Evolutionary conservation across 2,888 invertebrate species (phyloP), one percentile per base, ranked within the genome.

Genomic region (Gastracanthus pulcherrimus): DNA sequence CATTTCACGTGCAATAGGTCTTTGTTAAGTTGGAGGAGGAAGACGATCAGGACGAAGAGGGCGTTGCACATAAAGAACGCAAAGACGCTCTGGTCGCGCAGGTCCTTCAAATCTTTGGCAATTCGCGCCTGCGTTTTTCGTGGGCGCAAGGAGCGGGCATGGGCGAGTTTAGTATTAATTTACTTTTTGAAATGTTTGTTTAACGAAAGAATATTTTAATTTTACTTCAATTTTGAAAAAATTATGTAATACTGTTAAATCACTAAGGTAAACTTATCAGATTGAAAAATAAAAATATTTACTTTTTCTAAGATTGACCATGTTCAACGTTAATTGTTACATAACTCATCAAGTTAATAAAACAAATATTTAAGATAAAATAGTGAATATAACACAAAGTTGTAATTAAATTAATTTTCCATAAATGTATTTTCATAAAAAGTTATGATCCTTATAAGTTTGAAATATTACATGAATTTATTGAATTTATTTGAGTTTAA

Each of bases 51-150:
- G 89, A 99, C 98, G 95, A 99, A 99, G 89, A 99, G 95, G 87
- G 99, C 98, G 94, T 99, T 99, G 92, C 98, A 93, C 98, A 99
- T 99, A 94, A 99, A 97, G 94, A 99, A 99, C 88, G 96, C 97
- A 93, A 98, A 98, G 84, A 98, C 98, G 86, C 97, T 97, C 89
- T 97, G 96, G 93, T 99, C 98, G 91, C 99, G 95, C 89, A 99
- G 94, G 92, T 98, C 98, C 94, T 97, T 97, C 91, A 99, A 94
- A 92, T 98, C 98, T 92, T 93, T 93, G 88, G 97, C 96, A 92
- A 98, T 97, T 94, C 97, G 95, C 90, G 95, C 97, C 97, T 97
- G 95, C 29, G 34, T 72, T 48, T 51, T 48, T 19, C 23, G 64
- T 0, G 6, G 80, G 23, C 38, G 80, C 48, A 58, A 69, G 9